A percentile compares a stretch with the other conserved stretches of the same genome.
phyloP scores from a whole-genome alignment of 1,140 invertebrate species.

The Pseudachorutes palmiensis region DNA sequence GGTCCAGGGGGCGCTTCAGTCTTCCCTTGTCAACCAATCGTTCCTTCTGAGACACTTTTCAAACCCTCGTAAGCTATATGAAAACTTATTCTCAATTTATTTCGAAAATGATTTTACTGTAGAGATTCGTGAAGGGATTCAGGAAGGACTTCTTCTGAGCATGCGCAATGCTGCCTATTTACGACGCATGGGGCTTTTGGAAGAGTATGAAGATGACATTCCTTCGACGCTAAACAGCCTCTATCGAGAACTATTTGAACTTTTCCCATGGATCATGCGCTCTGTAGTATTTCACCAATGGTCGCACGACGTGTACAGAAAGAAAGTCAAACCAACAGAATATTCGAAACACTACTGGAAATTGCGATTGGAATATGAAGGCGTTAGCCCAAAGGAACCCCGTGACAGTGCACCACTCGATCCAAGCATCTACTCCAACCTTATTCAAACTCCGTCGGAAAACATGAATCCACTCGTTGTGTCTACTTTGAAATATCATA shows the following conservation, averaged over 20 bases:
- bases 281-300: background rate
- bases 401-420: background rate
- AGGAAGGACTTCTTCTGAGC: background rate
- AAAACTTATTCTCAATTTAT: background rate
- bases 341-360: slow-evolving; percentile 3
- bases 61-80: background rate
- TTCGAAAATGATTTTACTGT: background rate
- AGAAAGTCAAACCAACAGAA: background rate
- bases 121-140: background rate
- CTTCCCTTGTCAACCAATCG: background rate
- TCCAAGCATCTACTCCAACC: background rate
- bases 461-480: background rate
- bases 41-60: background rate
- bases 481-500: background rate
- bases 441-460: background rate
- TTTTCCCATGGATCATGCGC: background rate
- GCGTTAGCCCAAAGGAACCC: background rate
- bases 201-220: background rate
- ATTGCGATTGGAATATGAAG: background rate
- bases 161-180: background rate
- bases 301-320: background rate
- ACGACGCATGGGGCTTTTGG: background rate
- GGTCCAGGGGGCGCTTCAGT: background rate
- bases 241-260: background rate
- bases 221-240: background rate